These are phyloP conservation scores for Panurus biarmicus DNA, from an alignment of 2,113 vertebrate species.

Conservation along the genomic window DNA sequence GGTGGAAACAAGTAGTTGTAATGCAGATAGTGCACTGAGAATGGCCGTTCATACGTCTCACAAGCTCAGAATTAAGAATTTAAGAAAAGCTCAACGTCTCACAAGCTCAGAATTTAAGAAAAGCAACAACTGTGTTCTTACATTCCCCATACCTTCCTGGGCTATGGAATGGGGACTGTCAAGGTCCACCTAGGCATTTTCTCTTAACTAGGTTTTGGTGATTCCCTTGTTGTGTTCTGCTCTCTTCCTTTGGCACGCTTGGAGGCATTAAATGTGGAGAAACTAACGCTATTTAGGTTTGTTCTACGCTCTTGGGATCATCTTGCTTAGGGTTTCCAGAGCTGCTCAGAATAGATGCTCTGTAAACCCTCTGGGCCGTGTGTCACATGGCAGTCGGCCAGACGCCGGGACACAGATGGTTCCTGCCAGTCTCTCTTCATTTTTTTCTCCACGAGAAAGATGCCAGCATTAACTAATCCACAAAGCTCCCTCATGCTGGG, in stretches of 20 bases:
- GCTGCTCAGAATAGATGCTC: background rate
- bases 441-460: background rate
- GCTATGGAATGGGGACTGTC: background rate
- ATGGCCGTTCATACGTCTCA: background rate
- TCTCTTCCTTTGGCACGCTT: background rate
- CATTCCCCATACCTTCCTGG: background rate
- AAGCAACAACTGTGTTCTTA: background rate
- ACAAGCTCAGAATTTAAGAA: background rate
- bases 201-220: background rate
- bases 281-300: background rate
- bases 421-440: background rate
- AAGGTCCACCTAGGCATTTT: background rate
- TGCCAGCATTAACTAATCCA: constrained; percentile 18
- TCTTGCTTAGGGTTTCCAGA: background rate
- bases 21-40: background rate
- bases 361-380: background rate
- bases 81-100: background rate
- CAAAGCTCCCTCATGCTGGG: background rate
- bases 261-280: background rate
- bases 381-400: background rate
- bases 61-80: background rate
- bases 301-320: background rate
- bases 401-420: background rate
- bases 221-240: background rate
- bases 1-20: background rate